Conservation (phyloP, 2,888 invertebrate species). For the Linnaemya tessellans region DNA sequence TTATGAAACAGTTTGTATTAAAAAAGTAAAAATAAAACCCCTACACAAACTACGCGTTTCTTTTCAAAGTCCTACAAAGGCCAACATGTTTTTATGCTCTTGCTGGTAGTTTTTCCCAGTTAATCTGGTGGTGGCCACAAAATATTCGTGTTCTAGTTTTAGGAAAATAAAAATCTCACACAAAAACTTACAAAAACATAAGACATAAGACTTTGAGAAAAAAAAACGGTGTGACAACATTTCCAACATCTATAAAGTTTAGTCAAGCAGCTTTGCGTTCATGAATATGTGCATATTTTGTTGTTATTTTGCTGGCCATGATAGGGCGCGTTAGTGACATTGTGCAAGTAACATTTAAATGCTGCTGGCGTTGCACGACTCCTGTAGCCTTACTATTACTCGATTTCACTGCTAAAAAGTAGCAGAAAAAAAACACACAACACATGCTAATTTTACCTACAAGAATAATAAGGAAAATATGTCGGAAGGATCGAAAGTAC, state of each 20-base stretch:
- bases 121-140: conserved; percentile 41
- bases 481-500: not conserved
- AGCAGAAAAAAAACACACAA: conserved; percentile 14
- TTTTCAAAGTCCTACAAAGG: not conserved
- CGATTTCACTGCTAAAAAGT: conserved; percentile 37
- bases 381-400: conserved; percentile 50
- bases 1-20: not conserved
- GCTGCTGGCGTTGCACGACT: conserved; percentile 60
- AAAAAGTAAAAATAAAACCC: not conserved
- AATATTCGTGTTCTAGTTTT: conserved; percentile 52
- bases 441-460: not conserved
- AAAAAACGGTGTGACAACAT: conserved; percentile 7
- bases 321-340: conserved; percentile 69
- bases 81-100: not conserved
- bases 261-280: not conserved
- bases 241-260: not conserved
- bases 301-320: conserved; percentile 50
- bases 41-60: not conserved
- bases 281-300: conserved; percentile 13
- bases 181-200: conserved; percentile 44
- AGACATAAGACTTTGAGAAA: not conserved
- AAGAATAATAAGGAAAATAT: not conserved
- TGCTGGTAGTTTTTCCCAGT: conserved; percentile 1
- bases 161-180: conserved; percentile 34
- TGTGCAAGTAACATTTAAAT: conserved; percentile 58